phyloP scores from a whole-genome alignment of 2,113 vertebrate species.

The Semnornis frantzii region DNA sequence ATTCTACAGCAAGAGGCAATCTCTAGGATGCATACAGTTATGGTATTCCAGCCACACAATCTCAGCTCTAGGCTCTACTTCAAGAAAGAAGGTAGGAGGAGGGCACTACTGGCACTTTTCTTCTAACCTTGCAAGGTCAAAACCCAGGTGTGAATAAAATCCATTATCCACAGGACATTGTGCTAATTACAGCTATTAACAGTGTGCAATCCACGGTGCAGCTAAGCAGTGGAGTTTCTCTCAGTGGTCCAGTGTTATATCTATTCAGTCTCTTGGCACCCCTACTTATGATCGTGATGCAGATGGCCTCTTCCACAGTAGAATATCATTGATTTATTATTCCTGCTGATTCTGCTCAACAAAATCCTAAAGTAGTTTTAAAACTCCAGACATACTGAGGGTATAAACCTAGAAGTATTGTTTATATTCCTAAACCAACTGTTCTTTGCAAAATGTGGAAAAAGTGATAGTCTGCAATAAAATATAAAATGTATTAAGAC shows the following conservation, averaged over 20 bases:
- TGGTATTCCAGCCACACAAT: neutral
- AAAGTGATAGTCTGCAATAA: neutral
- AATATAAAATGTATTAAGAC: neutral
- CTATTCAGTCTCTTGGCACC: neutral
- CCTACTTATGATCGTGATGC: neutral
- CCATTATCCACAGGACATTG: neutral
- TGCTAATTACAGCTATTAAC: slow-evolving; percentile 6
- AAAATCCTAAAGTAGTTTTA: neutral
- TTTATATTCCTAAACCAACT: neutral
- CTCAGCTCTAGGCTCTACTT: rapidly evolving
- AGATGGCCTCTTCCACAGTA: neutral
- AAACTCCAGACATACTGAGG: neutral
- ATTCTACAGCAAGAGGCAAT: neutral
- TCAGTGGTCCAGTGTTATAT: neutral
- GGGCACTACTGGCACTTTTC: neutral
- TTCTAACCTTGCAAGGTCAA: slow-evolving; percentile 22
- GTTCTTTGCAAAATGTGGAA: neutral
- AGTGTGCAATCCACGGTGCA: neutral
- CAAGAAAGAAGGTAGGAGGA: neutral
- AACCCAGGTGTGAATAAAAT: slow-evolving; percentile 14
- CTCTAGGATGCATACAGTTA: neutral
- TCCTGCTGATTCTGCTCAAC: neutral
- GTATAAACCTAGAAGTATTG: neutral
- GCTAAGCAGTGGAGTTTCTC: neutral
- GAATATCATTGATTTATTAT: neutral